Conservation (phyloP, 1,140 invertebrate species). For the Tetragonula clypearis region DNA sequence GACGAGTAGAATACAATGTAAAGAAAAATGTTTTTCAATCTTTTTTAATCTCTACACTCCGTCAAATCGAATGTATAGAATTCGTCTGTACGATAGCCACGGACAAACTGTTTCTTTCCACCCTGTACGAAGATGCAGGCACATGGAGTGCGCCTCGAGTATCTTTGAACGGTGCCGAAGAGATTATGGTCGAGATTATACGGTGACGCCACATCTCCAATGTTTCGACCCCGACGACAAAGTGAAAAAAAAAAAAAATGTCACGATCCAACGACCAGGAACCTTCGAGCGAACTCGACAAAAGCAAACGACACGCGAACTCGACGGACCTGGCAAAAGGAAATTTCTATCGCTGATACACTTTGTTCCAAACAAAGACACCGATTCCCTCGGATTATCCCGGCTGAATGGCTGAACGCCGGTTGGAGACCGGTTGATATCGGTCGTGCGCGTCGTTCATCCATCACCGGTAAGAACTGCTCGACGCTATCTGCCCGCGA, state of each 20-base stretch:
- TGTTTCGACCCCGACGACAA: background rate
- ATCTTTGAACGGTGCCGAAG: background rate
- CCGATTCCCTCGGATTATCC: background rate
- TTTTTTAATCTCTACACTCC: no score
- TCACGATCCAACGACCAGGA: background rate
- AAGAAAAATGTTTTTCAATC: no score
- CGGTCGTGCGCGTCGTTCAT: background rate
- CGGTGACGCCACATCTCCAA: background rate
- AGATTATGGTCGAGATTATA: background rate
- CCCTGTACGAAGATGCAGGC: no score
- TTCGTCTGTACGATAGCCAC: no score
- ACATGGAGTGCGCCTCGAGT: background rate
- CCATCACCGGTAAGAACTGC: constrained; percentile 31
- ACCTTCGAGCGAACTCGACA: constrained; percentile 1
- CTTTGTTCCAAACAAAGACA: background rate
- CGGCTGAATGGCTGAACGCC: no score
- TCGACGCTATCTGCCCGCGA: constrained; percentile 29
- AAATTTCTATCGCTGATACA: background rate
- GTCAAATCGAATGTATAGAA: no score
- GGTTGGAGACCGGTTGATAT: no score
- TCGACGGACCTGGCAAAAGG: background rate
- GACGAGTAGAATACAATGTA: no score
- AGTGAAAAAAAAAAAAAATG: background rate
- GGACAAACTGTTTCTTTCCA: no score
- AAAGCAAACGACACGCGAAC: constrained; percentile 10